phyloP scores from a whole-genome alignment of 2,113 vertebrate genomes.

The Rhinopomastus cyanomelas region DNA sequence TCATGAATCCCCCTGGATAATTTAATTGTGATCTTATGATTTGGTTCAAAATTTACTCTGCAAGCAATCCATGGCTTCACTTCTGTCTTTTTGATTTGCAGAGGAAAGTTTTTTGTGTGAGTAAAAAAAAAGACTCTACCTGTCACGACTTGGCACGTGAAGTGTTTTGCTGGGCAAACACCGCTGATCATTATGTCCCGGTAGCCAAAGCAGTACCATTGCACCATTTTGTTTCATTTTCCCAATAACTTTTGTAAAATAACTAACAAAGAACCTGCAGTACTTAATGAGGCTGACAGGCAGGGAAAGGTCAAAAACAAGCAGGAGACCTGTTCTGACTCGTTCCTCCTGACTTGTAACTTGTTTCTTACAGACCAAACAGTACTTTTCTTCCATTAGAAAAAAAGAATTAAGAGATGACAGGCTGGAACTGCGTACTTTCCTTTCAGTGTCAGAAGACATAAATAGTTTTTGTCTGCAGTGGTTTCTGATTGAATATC shows the following conservation, averaged over 20 bases:
- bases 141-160: not conserved
- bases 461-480: constrained; percentile 76
- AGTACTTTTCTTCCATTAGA: not conserved
- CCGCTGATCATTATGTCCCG: not conserved
- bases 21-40: not conserved
- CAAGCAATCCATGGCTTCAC: not conserved
- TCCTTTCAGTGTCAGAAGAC: constrained; percentile 77
- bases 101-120: not conserved
- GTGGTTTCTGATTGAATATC: constrained; percentile 80
- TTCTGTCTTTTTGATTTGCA: not conserved
- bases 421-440: constrained; percentile 70
- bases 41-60: not conserved
- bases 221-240: not conserved
- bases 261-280: constrained; percentile 1
- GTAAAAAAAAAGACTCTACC: not conserved
- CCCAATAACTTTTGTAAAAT: constrained; percentile 25
- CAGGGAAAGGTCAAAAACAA: constrained; percentile 10
- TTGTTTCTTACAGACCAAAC: constrained; percentile 46
- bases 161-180: not conserved
- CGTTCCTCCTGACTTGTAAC: constrained; percentile 41
- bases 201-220: not conserved
- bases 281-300: constrained; percentile 36
- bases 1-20: not conserved
- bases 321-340: constrained; percentile 36
- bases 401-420: constrained; percentile 51